phyloP scores from a whole-genome alignment of 2,113 vertebrate species.

The Coracopsis vasa region DNA sequence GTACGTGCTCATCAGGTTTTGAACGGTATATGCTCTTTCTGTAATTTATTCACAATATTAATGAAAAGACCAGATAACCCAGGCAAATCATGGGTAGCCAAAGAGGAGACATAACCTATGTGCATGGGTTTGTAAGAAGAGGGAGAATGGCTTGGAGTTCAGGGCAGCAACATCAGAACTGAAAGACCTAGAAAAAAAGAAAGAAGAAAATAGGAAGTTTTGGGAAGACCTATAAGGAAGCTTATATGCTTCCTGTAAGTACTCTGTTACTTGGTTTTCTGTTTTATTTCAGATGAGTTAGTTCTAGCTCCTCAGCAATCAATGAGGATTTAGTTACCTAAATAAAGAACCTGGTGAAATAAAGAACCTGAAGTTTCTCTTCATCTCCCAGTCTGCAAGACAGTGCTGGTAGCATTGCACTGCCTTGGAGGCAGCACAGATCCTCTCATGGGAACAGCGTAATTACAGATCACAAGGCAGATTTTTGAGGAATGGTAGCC shows the following conservation, averaged over 20 bases:
- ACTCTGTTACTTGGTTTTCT: neutral
- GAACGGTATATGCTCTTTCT: neutral
- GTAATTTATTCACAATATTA: neutral
- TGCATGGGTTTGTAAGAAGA: neutral
- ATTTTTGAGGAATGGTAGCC: neutral
- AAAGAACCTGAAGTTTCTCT: neutral
- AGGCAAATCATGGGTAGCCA: neutral
- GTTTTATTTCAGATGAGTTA: neutral
- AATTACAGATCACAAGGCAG: neutral
- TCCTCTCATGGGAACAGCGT: neutral
- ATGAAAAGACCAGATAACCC: neutral
- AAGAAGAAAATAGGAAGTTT: neutral
- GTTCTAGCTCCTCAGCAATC: neutral
- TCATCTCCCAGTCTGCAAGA: neutral
- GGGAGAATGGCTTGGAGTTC: neutral
- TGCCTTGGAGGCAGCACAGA: rapidly evolving
- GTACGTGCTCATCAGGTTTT: neutral
- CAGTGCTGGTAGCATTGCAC: neutral
- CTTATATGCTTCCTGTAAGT: neutral
- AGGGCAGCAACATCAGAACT: neutral
- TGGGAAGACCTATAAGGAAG: neutral
- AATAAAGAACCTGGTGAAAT: neutral
- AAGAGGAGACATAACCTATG: neutral
- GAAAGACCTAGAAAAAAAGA: neutral
- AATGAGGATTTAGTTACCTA: neutral